A percentile compares a stretch with the other conserved stretches of the same genome.
Evolutionary conservation across 2,888 invertebrate species (phyloP).

Genomic region (Deilephila elpenor): DNA sequence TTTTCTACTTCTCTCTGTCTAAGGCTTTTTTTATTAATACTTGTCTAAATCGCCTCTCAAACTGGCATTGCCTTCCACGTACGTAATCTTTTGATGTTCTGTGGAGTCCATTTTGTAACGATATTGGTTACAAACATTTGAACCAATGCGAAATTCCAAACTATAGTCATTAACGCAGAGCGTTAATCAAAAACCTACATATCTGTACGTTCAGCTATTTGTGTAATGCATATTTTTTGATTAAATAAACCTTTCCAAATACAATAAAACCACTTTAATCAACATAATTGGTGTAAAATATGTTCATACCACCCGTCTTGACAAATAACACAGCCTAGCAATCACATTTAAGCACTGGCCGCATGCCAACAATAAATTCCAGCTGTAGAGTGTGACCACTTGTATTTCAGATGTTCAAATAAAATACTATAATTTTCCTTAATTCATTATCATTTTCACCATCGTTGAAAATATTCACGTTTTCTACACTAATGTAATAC

Average conservation of each 20-base stretch:
- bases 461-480: too few species aligned
- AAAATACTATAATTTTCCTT: neutral
- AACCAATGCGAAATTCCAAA: too few species aligned
- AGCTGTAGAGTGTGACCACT: neutral
- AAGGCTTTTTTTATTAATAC: too few species aligned
- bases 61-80: too few species aligned
- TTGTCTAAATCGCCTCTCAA: too few species aligned
- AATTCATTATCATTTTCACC: too few species aligned
- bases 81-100: too few species aligned
- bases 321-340: conserved; percentile 26
- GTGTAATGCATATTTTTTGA: neutral
- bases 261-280: conserved; percentile 15
- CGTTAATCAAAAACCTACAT: neutral
- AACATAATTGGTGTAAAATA: conserved; percentile 21
- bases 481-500: too few species aligned
- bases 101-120: too few species aligned
- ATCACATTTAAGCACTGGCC: conserved; percentile 26
- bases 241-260: conserved; percentile 1
- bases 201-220: neutral
- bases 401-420: neutral
- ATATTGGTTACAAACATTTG: too few species aligned
- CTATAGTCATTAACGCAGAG: neutral
- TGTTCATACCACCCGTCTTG: conserved; percentile 22
- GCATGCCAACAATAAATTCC: conserved; percentile 24
- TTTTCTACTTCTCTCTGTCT: too few species aligned